Evolutionary conservation across 2,888 invertebrate species (phyloP), one percentile per base, ranked within the genome.

Genomic region (Parnassius glacialis): DNA sequence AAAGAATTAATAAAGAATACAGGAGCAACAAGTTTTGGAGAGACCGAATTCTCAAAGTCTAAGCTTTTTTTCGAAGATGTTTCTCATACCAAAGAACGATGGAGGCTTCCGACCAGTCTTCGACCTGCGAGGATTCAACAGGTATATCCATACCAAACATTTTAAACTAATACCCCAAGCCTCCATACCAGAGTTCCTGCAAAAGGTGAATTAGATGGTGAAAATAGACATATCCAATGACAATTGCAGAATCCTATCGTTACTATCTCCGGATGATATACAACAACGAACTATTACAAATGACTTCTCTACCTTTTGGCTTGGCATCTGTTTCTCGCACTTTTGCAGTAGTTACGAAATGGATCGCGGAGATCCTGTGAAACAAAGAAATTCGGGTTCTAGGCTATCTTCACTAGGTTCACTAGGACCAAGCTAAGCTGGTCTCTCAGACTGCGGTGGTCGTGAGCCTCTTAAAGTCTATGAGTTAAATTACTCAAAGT

Each of bases 361-460:
- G n/a, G n/a, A n/a, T n/a, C n/a, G n/a, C n/a, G n/a, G n/a, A n/a
- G n/a, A n/a, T n/a, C n/a, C n/a, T n/a, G n/a, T n/a, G n/a, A n/a
- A n/a, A n/a, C n/a, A n/a, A n/a, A n/a, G n/a, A n/a, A n/a, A n/a
- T n/a, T n/a, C n/a, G n/a, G n/a, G n/a, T n/a, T n/a, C n/a, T n/a
- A n/a, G n/a, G n/a, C 73, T 72, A 74, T 43, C 72, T 68, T 52
- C 55, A 71, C n/a, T 41, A 66, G 2, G 65, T 64, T 0, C 52
- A 60, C 45, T 64, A 62, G 12, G 47, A 47, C 34, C 41, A 11
- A 12, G 11, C 20, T 2, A n/a, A 25, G 12, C 25, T 56, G 9
- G 47, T 34, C 9, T 12, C 13, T 7, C 56, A 56, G 47, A 25
- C 25, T n/a, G 34, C 34, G n/a, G 45, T 34, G 9, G 25, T 47